Evolutionary conservation across 2,113 vertebrate species (phyloP), one percentile per base, ranked within the genome.

Genomic region (Ochotona curzoniae): DNA sequence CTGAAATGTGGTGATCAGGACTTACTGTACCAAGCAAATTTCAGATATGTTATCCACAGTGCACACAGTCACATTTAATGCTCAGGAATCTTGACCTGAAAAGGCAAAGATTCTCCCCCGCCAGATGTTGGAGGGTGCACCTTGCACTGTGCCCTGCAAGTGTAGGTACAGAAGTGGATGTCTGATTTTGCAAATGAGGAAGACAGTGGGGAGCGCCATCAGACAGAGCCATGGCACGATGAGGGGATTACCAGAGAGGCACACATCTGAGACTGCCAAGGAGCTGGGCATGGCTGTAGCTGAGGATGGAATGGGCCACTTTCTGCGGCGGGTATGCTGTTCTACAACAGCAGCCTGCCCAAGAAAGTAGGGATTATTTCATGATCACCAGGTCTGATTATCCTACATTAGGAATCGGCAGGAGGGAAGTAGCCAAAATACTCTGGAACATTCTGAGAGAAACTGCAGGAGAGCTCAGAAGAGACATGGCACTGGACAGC

Each of bases 241-340:
- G 2, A 5, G 1, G 32, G 32, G n/a, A n/a, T 61, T 15, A 4
- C 7, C n/a, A 10, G 20, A 64, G 9, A 38, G 1, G 1, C 21
- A 44, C 20, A 15, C n/a, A 47, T 6, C 3, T 25, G 28, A 49
- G 63, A 12, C 2, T 14, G n/a, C 54, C 47, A 5, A 2, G 32
- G 47, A 25, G 28, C n/a, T 64, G 28, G 44, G 30, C 18, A 1
- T 32, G 54, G 8, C 5, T 5, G 44, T 20, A 13, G 11, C 44
- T n/a, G 25, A 8, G 49, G 14, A 17, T 30, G 18, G 67, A 60
- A 8, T 0, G 28, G 35, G 49, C 23, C 35, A 35, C 25, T 1
- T 54, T 47, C 26, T 47, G 2, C 0, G 0, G 0, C 2, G 44
- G 47, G 18, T 2, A 17, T 30, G 7, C 64, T 7, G 14, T 21